Evolutionary conservation across 2,797 vertebrate genomes (phyloP), one percentile per base, ranked within the genome.

Genomic region (Chiroxiphia lanceolata): DNA sequence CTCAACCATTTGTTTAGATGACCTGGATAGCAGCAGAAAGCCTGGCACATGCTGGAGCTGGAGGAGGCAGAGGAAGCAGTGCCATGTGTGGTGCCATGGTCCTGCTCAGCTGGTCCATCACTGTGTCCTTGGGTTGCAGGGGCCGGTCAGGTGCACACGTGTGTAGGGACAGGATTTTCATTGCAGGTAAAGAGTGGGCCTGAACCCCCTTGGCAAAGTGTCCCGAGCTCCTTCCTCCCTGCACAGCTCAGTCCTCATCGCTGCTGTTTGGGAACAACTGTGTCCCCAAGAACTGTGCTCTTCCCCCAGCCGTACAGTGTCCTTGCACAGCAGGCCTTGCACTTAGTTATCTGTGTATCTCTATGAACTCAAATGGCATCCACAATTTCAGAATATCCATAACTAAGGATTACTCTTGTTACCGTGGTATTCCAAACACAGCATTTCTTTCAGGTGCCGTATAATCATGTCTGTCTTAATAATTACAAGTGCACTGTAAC

Each of bases 41-140:
- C 31, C 38, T 0, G 0, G 21, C 25, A 21, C 0, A 1, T 64
- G 60, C 16, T 0, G 2, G 53, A 45, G 68, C 27, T 1, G 2
- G 26, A n/a, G 54, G 57, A 23, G 40, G 18, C 1, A 1, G 53
- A 45, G 40, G 42, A 45, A 42, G 29, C 47, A 11, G 19, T 3
- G 2, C 21, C 1, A 1, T 15, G n/a, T 29, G 0, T 9, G 14
- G 11, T 70, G 69, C 57, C 9, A 0, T 44, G 10, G 23, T 68
- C 40, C 72, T 13, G 33, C 69, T 63, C 48, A 17, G 63, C 45
- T 22, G 53, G 22, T 4, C 8, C 54, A 47, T 63, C 33, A 33
- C 40, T 6, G 0, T 10, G 23, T 25, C 50, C 18, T 44, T 33
- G 63, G 4, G 2, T n/a, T 23, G 59, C 69, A 42, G 44, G 27